Conservation (phyloP, 1,140 invertebrate species). For the Adelges cooleyi region DNA sequence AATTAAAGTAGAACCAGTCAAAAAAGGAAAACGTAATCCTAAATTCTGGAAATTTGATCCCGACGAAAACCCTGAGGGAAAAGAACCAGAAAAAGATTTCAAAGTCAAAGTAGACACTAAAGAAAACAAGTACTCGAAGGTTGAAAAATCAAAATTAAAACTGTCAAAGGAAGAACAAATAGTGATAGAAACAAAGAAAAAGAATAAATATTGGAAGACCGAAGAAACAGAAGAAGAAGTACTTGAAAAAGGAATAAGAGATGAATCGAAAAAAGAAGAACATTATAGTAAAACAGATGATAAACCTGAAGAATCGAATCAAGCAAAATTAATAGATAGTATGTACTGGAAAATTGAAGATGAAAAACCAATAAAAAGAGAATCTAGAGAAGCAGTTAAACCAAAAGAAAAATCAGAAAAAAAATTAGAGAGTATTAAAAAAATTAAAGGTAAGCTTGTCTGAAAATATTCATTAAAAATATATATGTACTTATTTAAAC, state of each 20-base stretch:
- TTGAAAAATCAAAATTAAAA: not conserved
- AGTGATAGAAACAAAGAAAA: not conserved
- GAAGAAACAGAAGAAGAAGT: slow-evolving; percentile 15
- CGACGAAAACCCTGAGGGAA: not conserved
- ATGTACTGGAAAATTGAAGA: slow-evolving; percentile 26
- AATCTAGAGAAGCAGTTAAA: not conserved
- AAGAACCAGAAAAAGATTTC: not conserved
- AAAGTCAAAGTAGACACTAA: not conserved
- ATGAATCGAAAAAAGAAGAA: slow-evolving; percentile 30
- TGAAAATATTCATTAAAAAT: too few species aligned
- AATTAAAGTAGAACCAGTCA: slow-evolving; percentile 9
- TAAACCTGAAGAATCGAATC: not conserved
- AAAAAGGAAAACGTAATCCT: slow-evolving; percentile 12
- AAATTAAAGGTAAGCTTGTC: not conserved
- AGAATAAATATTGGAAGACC: slow-evolving; percentile 2
- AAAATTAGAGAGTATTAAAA: too few species aligned
- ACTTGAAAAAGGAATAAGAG: slow-evolving; percentile 4
- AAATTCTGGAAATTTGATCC: slow-evolving; percentile 15
- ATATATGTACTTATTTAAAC: too few species aligned
- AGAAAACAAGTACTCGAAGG: slow-evolving; percentile 32
- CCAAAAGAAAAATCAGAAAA: not conserved
- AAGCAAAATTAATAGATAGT: slow-evolving; percentile 16
- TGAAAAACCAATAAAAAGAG: slow-evolving; percentile 19
- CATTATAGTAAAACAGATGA: slow-evolving; percentile 22
- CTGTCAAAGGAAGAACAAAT: not conserved